A percentile compares a stretch with the other conserved stretches of the same genome.
These are phyloP conservation scores for Bombus waltoni DNA, from an alignment of 1,140 invertebrate genomes.

Conservation along the genomic window DNA sequence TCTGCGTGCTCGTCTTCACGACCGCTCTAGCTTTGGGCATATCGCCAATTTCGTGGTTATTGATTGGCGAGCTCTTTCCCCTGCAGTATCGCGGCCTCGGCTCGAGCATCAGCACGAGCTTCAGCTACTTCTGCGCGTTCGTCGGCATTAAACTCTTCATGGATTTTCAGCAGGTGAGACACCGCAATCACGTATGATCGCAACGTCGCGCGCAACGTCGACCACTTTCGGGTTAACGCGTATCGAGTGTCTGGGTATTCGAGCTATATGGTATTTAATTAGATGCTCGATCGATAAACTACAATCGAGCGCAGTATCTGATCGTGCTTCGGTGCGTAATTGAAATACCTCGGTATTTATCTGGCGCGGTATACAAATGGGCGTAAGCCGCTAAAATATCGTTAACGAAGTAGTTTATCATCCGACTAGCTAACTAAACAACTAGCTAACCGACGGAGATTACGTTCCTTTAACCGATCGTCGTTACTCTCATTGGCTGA, in stretches of 20 bases:
- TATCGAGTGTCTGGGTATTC: neutral
- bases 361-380: neutral
- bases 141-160: conserved; percentile 94
- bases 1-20: conserved; percentile 92
- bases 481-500: neutral
- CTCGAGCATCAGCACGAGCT: conserved; percentile 91
- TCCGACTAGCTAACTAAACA: too few relatives aligned
- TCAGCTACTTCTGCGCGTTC: conserved; percentile 94
- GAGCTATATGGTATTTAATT: neutral
- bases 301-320: neutral
- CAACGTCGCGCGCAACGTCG: neutral
- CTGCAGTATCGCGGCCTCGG: conserved; percentile 92
- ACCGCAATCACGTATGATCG: neutral
- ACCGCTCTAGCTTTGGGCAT: conserved; percentile 94
- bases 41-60: conserved; percentile 93
- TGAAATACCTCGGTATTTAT: neutral
- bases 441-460: neutral
- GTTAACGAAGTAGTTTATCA: neutral
- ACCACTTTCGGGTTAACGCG: neutral
- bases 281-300: neutral
- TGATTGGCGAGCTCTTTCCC: conserved; percentile 94
- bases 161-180: conserved; percentile 87
- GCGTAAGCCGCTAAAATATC: neutral
- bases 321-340: neutral
- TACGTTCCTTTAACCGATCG: neutral